A percentile compares a stretch with the other conserved stretches of the same genome.
phyloP scores from a whole-genome alignment of 2,113 vertebrate species.

The Scopus umbretta region DNA sequence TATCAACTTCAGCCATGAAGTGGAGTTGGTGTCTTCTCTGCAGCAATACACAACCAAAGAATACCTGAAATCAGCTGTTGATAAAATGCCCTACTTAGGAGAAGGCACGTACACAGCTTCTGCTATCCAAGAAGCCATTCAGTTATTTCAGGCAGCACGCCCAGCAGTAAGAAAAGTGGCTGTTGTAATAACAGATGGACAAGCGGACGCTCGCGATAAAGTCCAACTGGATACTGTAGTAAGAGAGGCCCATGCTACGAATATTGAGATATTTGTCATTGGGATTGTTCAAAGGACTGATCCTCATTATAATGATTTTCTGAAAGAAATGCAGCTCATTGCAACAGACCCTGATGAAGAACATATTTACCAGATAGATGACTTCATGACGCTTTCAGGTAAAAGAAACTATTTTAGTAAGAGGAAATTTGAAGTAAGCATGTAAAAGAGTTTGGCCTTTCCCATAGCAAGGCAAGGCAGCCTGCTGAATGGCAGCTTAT shows the following conservation, averaged over 20 bases:
- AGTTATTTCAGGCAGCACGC: conserved; percentile 67
- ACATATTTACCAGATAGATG: conserved; percentile 79
- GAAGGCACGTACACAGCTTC: conserved; percentile 84
- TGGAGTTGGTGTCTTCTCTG: conserved; percentile 73
- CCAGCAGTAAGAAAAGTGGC: conserved; percentile 76
- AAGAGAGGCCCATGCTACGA: conserved; percentile 36
- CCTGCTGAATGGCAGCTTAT: not conserved
- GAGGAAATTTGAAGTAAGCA: not conserved
- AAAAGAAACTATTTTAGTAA: conserved; percentile 16
- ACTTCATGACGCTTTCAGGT: conserved; percentile 82
- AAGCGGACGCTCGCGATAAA: conserved; percentile 72
- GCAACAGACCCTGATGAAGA: conserved; percentile 79
- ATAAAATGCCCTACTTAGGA: conserved; percentile 81
- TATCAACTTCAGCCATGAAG: conserved; percentile 83
- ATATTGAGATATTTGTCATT: conserved; percentile 80
- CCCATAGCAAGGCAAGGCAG: not conserved
- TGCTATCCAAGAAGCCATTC: conserved; percentile 73
- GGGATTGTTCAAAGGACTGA: conserved; percentile 78
- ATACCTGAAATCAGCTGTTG: conserved; percentile 69
- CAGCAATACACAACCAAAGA: conserved; percentile 68
- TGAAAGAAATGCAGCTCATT: conserved; percentile 78
- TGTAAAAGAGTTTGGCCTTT: not conserved
- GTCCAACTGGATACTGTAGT: conserved; percentile 63
- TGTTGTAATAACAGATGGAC: conserved; percentile 81
- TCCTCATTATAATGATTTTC: conserved; percentile 69